Evolutionary conservation across 2,797 vertebrate species (phyloP), one percentile per base, ranked within the genome.

Genomic region (Otolemur crassicaudatus): DNA sequence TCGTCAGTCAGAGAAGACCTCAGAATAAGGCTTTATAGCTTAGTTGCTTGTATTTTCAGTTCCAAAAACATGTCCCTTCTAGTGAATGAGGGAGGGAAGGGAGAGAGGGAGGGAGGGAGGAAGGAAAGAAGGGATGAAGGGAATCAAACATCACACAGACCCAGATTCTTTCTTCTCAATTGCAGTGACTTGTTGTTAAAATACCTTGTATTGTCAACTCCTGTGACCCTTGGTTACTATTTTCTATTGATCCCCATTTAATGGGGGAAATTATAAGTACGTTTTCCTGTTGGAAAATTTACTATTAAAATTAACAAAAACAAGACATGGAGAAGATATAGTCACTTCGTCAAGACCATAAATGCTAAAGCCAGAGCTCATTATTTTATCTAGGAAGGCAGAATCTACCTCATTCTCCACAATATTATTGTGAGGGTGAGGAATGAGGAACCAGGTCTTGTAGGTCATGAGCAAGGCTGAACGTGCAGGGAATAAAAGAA

Each of bases 281-380:
- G 29, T 88, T 84, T 87, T 96, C 25, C 29, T 87, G 5, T 25
- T 92, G 86, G 72, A 87, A 92, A 75, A 87, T 49, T 80, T 96
- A 67, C 92, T 95, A 90, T 72, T 53, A 87, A 65, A 92, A 81
- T 63, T 49, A 81, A 84, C 43, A 65, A 81, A 90, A 90, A 37
- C 37, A 72, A 43, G 63, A 22, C 56, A 22, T 7, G 23, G 20
- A 80, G 69, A 94, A 94, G 40, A 25, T 37, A 23, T 72, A 93
- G 27, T 49, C 53, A 65, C 56, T 79, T 37, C 12, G 67, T 86
- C 37, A 90, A 79, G 63, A 86, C 34, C 9, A 88, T 91, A 43
- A 73, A 11, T 69, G 69, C 40, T 22, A 85, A 96, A 31, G n/a
- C 53, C 61, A 82, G 73, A 69, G 60, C 25, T 90, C 67, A 34